These are phyloP conservation scores for Raja brachyura DNA, from an alignment of 2,113 vertebrate genomes.

Conservation along the genomic window DNA sequence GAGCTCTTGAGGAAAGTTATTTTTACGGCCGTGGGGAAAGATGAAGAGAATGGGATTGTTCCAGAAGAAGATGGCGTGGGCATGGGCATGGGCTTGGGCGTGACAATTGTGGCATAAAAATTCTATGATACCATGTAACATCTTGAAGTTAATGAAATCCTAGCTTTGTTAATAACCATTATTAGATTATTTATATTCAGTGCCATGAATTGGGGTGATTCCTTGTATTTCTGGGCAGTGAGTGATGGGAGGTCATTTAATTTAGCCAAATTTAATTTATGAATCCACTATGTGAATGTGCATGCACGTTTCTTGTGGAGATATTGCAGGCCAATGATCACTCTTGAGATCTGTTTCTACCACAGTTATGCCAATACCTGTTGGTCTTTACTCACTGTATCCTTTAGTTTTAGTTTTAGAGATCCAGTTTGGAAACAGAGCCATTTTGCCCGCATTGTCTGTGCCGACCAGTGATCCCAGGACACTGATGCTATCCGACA, in stretches of 20 bases:
- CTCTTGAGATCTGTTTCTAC: neutral
- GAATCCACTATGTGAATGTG: neutral
- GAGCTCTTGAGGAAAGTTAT: too few relatives aligned
- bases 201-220: neutral
- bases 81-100: too few relatives aligned
- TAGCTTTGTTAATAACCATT: neutral
- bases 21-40: too few relatives aligned
- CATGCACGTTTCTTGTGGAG: neutral
- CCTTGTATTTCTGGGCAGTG: neutral
- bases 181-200: neutral
- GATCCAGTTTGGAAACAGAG: too few relatives aligned
- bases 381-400: neutral
- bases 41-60: too few relatives aligned
- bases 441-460: too few relatives aligned
- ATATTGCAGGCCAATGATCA: neutral
- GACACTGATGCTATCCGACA: too few relatives aligned
- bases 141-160: neutral
- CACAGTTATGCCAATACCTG: neutral
- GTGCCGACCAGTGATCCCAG: too few relatives aligned
- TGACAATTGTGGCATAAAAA: too few relatives aligned
- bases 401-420: neutral
- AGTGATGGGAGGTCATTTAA: neutral
- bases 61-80: too few relatives aligned
- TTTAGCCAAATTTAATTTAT: neutral
- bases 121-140: too few relatives aligned